Base-by-base conservation (phyloP, 2,797 vertebrate species). In the Tamandua tetradactyla region DNA sequence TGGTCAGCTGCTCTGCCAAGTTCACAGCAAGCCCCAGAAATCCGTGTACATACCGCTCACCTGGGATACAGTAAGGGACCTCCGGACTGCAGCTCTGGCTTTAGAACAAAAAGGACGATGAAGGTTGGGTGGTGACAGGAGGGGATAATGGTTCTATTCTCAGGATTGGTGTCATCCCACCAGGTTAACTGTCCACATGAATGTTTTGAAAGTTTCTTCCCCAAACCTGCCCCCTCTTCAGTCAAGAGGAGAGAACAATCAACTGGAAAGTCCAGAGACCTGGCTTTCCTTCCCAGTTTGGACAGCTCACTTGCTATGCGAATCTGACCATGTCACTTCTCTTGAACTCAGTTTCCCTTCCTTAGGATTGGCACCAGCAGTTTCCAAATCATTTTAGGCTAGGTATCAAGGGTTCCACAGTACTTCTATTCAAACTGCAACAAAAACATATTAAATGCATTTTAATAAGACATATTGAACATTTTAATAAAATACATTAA, bases 41-140 rank as follows among this genome's bases (percentile, higher is more conserved):
- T 69, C 93, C 97, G 23, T 3, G 37, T 25, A 18, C 64, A 66
- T 37, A 59, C 93, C 74, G 1, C 94, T 97, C 82, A 40, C 57
- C 57, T 4, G 1, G 78, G 25, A 62, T 42, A 76, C 79, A 80
- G 87, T 88, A 42, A 92, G 87, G 15, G 94, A 76, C 55, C 0
- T 10, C 80, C 0, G 14, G n/a, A 91, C 92, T 1, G 7, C 44
- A 2, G 64, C 88, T 61, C 91, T 9, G 69, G 62, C 62, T 76
- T 66, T 71, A 40, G 61, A 57, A 95, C 92, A 59, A 95, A 92
- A 71, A 15, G 82, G 78, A 0, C 4, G 7, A 40, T 0, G 37
- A 93, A 59, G 90, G 49, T 23, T 32, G 44, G 94, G 42, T 49
- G 83, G 86, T 30, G 0, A 2, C 22, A 0, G 87, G 62, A 47